phyloP scores from a whole-genome alignment of 2,888 invertebrate genomes.

The Drosophila kanekoi region DNA sequence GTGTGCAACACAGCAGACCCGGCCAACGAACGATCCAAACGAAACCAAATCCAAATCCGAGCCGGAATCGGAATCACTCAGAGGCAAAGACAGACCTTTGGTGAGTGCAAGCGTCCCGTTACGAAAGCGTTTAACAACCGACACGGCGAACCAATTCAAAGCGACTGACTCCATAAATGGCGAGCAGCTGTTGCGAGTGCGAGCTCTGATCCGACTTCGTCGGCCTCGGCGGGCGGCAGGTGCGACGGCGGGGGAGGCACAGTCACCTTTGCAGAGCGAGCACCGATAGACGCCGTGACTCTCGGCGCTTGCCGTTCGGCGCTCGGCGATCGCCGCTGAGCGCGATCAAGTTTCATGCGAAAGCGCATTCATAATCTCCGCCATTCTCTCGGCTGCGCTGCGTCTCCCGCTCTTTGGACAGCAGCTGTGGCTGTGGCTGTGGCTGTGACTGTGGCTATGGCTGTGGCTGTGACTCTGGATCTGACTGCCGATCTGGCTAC shows the following conservation, averaged over 20 bases:
- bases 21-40: neutral
- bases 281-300: conserved; percentile 28
- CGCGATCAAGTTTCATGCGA: conserved; percentile 51
- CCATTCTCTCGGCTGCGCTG: neutral
- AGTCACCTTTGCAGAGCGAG: conserved; percentile 8
- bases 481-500: conserved; percentile 47
- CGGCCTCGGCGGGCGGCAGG: neutral
- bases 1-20: conserved; percentile 24
- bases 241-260: neutral
- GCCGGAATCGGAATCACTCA: neutral
- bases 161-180: conserved; percentile 75
- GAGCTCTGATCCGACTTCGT: conserved; percentile 47
- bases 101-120: conserved; percentile 39
- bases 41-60: neutral
- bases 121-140: conserved; percentile 56
- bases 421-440: neutral
- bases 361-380: conserved; percentile 27
- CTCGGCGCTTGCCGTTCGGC: conserved; percentile 20
- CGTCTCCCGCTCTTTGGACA: neutral
- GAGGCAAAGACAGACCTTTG: conserved; percentile 1
- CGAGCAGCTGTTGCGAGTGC: conserved; percentile 69
- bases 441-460: conserved; percentile 8
- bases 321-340: conserved; percentile 31
- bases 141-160: conserved; percentile 67
- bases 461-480: conserved; percentile 7